Base-by-base conservation (phyloP, 2,113 vertebrate species). In the Macheiramphus alcinus region DNA sequence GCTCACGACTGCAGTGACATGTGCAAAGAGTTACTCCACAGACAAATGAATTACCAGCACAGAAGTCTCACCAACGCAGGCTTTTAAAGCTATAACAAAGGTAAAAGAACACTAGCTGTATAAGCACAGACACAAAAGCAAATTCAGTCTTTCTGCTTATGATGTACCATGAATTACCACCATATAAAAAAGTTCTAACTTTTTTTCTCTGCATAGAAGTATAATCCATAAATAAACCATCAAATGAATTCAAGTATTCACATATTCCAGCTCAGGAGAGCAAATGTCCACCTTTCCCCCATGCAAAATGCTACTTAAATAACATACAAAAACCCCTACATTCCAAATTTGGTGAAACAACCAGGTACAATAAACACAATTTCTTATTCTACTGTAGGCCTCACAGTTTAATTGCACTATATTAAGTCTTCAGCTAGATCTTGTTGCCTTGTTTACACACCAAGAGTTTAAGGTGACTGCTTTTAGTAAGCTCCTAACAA, bases 251-350 rank as follows among this genome's bases (percentile, higher is more conserved):
- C 7, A 81, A 52, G 18, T 38, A 80, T 58, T 56, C 59, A 66
- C 16, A n/a, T 25, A 66, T 19, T 80, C 8, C 55, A 53, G 13
- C n/a, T 71, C 53, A 38, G 29, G 6, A 81, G 9, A 72, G 17
- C 38, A 71, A 85, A 66, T 0, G 0, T 23, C 13, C 1, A 9
- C 32, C 53, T 25, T 34, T 36, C 4, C 15, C 34, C 15, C 47
- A 21, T 7, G 13, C n/a, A 78, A 93, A 89, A 86, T 6, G 18
- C 38, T 47, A 50, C 21, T 78, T 55, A 38, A 71, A 42, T 11
- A 36, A 40, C 0, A 2, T 9, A 63, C 11, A n/a, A 71, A 42
- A 29, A 1, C 0, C 5, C 22, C 22, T 23, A 34, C 9, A 13
- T 31, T 48, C 29, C 58, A 10, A 47, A 18, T 71, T 70, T 8